These are phyloP conservation scores for Parasteatoda tepidariorum DNA, from an alignment of 1,140 invertebrate genomes.

Conservation along the genomic window DNA sequence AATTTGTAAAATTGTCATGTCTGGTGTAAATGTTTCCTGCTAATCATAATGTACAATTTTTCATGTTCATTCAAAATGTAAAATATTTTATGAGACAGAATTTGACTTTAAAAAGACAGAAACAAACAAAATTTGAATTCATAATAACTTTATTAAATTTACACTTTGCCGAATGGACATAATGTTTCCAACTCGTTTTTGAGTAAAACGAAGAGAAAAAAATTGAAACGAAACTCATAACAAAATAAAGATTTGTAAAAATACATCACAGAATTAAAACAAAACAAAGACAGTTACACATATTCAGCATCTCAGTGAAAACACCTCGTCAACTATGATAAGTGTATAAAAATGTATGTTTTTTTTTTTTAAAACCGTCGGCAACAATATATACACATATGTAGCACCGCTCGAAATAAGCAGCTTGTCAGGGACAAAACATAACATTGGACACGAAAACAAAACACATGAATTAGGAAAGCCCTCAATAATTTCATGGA, in stretches of 20 bases:
- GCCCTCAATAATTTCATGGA: slow-evolving; percentile 7
- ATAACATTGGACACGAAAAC: background rate
- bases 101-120: too few species aligned
- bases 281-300: slow-evolving; percentile 3
- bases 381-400: slow-evolving; percentile 27
- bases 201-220: background rate
- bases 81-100: too few species aligned
- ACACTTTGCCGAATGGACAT: too few species aligned
- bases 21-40: too few species aligned
- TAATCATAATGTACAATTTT: too few species aligned
- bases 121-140: too few species aligned
- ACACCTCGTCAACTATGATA: slow-evolving; percentile 22
- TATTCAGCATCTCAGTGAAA: background rate
- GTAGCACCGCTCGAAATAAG: slow-evolving; percentile 31
- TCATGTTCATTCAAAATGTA: too few species aligned
- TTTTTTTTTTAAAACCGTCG: background rate
- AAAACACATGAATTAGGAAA: slow-evolving; percentile 33
- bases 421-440: slow-evolving; percentile 42
- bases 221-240: background rate
- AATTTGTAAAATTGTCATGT: too few species aligned
- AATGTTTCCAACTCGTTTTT: too few species aligned
- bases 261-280: slow-evolving; percentile 11
- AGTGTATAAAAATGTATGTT: slow-evolving; percentile 23
- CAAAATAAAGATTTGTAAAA: slow-evolving; percentile 36
- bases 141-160: too few species aligned